Percentiles rank a stretch among this genome's conserved stretches.
phyloP scores from a whole-genome alignment of 1,140 invertebrate genomes.

The Cardiocondyla obscurior region DNA sequence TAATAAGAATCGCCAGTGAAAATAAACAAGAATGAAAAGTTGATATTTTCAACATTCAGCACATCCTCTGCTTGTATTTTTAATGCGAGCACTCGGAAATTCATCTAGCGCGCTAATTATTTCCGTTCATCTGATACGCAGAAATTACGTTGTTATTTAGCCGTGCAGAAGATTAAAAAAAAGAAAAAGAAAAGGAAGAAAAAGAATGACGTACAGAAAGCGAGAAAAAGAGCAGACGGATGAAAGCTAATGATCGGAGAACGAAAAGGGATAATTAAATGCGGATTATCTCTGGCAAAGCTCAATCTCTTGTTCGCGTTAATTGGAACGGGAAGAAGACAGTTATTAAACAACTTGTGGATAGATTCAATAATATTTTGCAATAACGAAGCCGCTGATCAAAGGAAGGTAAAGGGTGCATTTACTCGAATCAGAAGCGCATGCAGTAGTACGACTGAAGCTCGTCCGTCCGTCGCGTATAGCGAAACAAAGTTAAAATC shows the following conservation, averaged over 20 bases:
- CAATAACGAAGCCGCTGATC: slow-evolving; percentile 31
- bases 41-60: neutral
- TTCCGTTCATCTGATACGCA: slow-evolving; percentile 27
- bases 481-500: slow-evolving; percentile 35
- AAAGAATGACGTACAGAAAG: neutral
- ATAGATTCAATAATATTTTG: slow-evolving; percentile 50
- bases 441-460: neutral
- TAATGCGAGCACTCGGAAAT: slow-evolving; percentile 4
- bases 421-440: neutral
- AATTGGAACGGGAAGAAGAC: slow-evolving; percentile 64
- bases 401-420: neutral
- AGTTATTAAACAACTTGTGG: slow-evolving; percentile 42
- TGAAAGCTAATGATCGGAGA: neutral
- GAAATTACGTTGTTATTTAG: neutral
- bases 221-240: neutral
- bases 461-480: neutral
- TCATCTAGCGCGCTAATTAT: slow-evolving; percentile 57
- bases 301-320: slow-evolving; percentile 35
- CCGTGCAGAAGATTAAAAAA: neutral
- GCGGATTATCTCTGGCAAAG: slow-evolving; percentile 66
- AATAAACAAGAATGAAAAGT: neutral
- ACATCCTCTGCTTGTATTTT: neutral
- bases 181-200: neutral
- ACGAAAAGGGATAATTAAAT: slow-evolving; percentile 72
- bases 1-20: neutral